These are phyloP conservation scores for Buceros bicornis DNA, from an alignment of 2,797 vertebrate species.

Conservation along the genomic window DNA sequence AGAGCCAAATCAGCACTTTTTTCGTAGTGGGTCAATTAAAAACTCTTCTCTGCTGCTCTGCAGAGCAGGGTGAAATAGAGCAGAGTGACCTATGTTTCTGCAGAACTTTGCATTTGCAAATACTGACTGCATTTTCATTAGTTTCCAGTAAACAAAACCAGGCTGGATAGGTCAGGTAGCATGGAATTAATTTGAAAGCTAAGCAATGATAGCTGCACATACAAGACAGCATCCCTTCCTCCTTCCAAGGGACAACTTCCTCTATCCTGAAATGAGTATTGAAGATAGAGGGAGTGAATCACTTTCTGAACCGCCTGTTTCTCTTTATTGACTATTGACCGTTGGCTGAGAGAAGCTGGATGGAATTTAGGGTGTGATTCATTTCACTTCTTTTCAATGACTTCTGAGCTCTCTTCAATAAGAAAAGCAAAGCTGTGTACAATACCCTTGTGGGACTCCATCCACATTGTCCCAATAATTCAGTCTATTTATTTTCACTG, in stretches of 20 bases:
- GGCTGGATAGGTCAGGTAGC: neutral
- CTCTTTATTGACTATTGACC: neutral
- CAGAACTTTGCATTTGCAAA: slow-evolving; percentile 26
- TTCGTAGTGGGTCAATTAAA: neutral
- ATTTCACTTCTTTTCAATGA: neutral
- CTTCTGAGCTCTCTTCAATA: neutral
- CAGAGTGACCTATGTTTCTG: neutral
- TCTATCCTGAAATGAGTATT: neutral
- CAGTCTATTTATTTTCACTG: neutral
- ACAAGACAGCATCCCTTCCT: neutral
- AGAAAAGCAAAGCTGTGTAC: neutral
- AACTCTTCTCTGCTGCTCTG: neutral
- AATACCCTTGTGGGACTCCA: neutral
- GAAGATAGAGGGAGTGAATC: neutral
- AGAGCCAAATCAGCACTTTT: slow-evolving; percentile 33
- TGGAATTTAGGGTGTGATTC: neutral
- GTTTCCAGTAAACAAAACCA: neutral
- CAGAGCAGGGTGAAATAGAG: neutral
- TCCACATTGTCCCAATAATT: neutral
- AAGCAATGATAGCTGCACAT: neutral
- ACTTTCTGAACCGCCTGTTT: neutral
- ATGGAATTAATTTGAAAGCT: slow-evolving; percentile 1
- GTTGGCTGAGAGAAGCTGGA: neutral
- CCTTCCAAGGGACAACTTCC: neutral
- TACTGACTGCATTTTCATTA: neutral